Conservation (phyloP, 2,888 invertebrate genomes). For the Tetrapedia diversipes region DNA sequence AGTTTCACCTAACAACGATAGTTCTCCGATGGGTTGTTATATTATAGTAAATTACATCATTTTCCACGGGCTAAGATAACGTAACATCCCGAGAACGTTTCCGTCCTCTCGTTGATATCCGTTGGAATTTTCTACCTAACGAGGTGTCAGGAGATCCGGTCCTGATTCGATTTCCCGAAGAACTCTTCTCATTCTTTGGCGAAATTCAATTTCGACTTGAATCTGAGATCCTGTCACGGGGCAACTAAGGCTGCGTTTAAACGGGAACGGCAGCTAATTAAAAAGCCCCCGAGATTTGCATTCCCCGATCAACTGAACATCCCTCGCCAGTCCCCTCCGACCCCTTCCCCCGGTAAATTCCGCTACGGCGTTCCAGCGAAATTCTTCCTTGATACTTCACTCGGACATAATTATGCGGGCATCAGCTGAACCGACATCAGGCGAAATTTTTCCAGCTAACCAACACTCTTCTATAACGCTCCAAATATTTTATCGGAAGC, state of each 20-base stretch:
- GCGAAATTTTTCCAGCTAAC: too few relatives aligned
- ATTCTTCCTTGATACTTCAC: conserved; percentile 19
- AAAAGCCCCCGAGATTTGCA: conserved; percentile 67
- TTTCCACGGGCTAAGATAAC: conserved; percentile 40
- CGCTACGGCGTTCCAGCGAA: conserved; percentile 14
- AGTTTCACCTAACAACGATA: neutral
- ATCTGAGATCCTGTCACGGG: conserved; percentile 62
- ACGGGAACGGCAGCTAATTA: conserved; percentile 64
- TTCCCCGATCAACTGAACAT: conserved; percentile 56
- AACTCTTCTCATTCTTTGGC: conserved; percentile 69
- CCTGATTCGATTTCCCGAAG: conserved; percentile 70
- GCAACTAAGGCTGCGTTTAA: conserved; percentile 53
- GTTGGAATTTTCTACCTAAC: conserved; percentile 68
- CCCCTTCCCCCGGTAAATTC: conserved; percentile 35
- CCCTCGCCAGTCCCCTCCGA: too few relatives aligned
- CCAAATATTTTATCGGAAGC: too few relatives aligned
- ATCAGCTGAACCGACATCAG: neutral
- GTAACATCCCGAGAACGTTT: conserved; percentile 56
- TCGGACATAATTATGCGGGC: conserved; percentile 20
- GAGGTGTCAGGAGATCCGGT: conserved; percentile 63
- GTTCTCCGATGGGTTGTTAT: conserved; percentile 17
- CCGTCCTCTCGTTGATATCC: conserved; percentile 57
- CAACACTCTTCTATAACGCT: too few relatives aligned
- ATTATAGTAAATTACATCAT: conserved; percentile 47
- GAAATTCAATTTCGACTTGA: conserved; percentile 70